phyloP scores from a whole-genome alignment of 2,888 invertebrate genomes.

The Eristalinus sepulchralis region DNA sequence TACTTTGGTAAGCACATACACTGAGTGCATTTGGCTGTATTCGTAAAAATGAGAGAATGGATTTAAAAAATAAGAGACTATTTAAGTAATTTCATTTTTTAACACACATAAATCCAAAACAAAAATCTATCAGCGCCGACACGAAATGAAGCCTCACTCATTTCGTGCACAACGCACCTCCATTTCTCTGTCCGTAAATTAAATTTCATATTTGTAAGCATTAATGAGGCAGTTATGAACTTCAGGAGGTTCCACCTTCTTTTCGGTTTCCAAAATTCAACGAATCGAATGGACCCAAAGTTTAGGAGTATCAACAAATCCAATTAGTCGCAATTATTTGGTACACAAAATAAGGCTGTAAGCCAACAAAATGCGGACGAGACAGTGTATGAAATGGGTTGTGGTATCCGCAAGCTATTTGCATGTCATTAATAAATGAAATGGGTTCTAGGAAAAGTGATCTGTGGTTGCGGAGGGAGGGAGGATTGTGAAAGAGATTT shows the following conservation, averaged over 20 bases:
- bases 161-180: no score
- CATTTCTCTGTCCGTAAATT: no score
- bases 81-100: no score
- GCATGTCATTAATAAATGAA: slow-evolving; percentile 63
- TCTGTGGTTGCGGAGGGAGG: slow-evolving; percentile 6
- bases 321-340: slow-evolving; percentile 70
- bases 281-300: slow-evolving; percentile 63
- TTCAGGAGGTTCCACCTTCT: slow-evolving; percentile 9
- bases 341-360: slow-evolving; percentile 66
- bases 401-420: slow-evolving; percentile 59
- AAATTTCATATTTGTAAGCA: slow-evolving; percentile 37
- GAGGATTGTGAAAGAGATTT: slow-evolving; percentile 44
- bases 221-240: slow-evolving; percentile 66
- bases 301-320: slow-evolving; percentile 63
- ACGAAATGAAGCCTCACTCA: no score
- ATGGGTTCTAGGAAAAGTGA: slow-evolving; percentile 54
- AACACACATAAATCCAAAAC: no score
- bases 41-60: no score
- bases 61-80: no score
- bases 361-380: slow-evolving; percentile 39
- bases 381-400: slow-evolving; percentile 39
- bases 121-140: no score
- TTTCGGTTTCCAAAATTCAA: slow-evolving; percentile 2
- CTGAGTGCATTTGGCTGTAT: no score
- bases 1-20: no score